Base-by-base conservation (phyloP, 2,113 vertebrate species). In the Daubentonia madagascariensis region DNA sequence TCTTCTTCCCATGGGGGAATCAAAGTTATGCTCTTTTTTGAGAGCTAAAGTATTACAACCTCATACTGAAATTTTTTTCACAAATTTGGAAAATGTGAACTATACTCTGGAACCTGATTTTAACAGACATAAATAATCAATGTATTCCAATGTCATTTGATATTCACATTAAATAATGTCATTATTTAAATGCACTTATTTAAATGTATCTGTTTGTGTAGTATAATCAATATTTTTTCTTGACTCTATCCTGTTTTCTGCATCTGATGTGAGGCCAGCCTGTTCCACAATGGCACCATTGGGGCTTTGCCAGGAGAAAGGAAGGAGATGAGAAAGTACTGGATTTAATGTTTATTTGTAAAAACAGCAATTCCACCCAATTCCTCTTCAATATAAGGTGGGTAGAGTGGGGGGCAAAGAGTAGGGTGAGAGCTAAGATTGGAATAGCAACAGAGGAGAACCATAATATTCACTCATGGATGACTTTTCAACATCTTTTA, bases 71-170 rank as follows among this genome's bases (percentile, higher is more conserved):
- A 94, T 76, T 5, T 72, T 96, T 59, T 22, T 78, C 35, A 63
- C 43, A 68, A 85, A 80, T 89, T 70, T 52, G 30, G 13, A 81
- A 92, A 81, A 43, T 45, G 61, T n/a, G 81, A 88, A 89, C 9
- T 65, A 8, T 59, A 50, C 65, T 91, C 54, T 73, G 30, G 11
- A 95, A 40, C 30, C 2, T 52, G 1, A 4, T 83, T 83, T 65
- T 68, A 92, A 25, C 4, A 85, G 54, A 20, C 12, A 61, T 37
- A 30, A n/a, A 2, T 30, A 9, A 70, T 50, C 59, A 93, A 32
- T 78, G 5, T 12, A 67, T 87, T 3, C 2, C 17, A 83, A 32
- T 61, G 17, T 40, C 10, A 43, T 72, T 92, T 93, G 57, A 40
- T 17, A 88, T 52, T 73, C n/a, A 89, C 43, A 89, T 4, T 81